phyloP scores from a whole-genome alignment of 1,140 invertebrate species.

The Carcinoscorpius rotundicauda region DNA sequence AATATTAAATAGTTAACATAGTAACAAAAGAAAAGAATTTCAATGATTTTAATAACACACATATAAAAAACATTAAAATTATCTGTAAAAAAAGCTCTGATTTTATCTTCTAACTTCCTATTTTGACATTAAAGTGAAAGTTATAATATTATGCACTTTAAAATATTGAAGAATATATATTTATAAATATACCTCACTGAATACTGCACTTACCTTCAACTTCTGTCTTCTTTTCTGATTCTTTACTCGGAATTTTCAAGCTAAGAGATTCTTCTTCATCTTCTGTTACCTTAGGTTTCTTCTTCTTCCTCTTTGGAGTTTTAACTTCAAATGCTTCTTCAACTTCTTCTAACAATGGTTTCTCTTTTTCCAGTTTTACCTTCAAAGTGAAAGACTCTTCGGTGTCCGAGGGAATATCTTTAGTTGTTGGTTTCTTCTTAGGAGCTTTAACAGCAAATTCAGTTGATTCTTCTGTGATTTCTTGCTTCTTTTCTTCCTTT shows the following conservation, averaged over 20 bases:
- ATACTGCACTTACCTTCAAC: constrained; percentile 12
- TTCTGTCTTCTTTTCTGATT: constrained; percentile 25
- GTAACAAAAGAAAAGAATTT: no score
- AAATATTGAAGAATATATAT: no score
- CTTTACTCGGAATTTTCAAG: constrained; percentile 24
- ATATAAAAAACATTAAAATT: no score
- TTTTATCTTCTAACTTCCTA: no score
- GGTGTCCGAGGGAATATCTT: neutral
- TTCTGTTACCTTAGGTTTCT: constrained; percentile 7
- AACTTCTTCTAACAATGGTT: constrained; percentile 20
- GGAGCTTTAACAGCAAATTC: neutral
- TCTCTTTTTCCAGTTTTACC: constrained; percentile 1
- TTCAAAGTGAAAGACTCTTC: constrained; percentile 18
- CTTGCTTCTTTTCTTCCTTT: neutral
- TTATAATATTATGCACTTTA: no score
- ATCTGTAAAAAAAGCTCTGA: no score
- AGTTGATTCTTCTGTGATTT: neutral
- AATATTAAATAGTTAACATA: no score
- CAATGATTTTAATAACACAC: no score
- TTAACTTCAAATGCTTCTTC: constrained; percentile 17
- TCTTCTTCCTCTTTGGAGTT: constrained; percentile 9
- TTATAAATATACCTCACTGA: no score
- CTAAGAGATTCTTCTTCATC: constrained; percentile 26
- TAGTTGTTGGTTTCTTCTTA: neutral
- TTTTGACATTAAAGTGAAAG: no score